Base-by-base conservation (phyloP, 2,888 invertebrate species). In the Ochlodes sylvanus region DNA sequence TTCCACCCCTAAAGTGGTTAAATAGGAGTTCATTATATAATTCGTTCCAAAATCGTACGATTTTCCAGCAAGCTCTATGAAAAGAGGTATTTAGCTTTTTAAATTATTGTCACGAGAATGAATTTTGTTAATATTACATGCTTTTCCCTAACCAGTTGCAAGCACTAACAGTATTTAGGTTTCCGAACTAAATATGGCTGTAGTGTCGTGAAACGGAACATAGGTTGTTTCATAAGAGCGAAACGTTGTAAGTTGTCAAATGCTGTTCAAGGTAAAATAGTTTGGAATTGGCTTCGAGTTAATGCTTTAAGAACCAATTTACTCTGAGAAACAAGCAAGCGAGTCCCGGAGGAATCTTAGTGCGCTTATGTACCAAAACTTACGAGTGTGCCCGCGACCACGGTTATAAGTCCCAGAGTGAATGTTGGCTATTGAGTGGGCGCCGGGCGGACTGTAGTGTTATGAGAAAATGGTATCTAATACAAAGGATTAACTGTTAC, bases 401-500 rank as follows among this genome's bases (percentile, higher is more conserved):
- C 71, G 69, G 73, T 58, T 75, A 75, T 81, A 81, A 82, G 82
- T 74, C 77, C 75, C 70, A 72, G 72, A 78, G 76, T 77, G 73
- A 82, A 85, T 82, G 81, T 80, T 78, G 79, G 81, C 82, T 84
- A 83, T 83, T 81, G 81, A 76, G 76, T 75, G 72, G 75, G 70
- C 14, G 55, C 56, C 56, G 63, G 44, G 52, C 12, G 32, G 56
- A 55, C 56, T 34, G 55, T 14, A 21, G 27, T 64, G 21, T 54
- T 54, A 27, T 63, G 42, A 52, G 52, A 52, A 41, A 62, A 62
- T 52, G 41, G n/a, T 34, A 9, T 38, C 5, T 2, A 27, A 27
- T 27, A 27, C 5, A 5, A 27, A 27, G 27, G 27, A 27, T 27
- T 27, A 27, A 27, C 2, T 27, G 5, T 27, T 27, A 27, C n/a